Evolutionary conservation across 1,140 invertebrate species (phyloP), one percentile per base, ranked within the genome.

Genomic region (Drosophila prosaltans): DNA sequence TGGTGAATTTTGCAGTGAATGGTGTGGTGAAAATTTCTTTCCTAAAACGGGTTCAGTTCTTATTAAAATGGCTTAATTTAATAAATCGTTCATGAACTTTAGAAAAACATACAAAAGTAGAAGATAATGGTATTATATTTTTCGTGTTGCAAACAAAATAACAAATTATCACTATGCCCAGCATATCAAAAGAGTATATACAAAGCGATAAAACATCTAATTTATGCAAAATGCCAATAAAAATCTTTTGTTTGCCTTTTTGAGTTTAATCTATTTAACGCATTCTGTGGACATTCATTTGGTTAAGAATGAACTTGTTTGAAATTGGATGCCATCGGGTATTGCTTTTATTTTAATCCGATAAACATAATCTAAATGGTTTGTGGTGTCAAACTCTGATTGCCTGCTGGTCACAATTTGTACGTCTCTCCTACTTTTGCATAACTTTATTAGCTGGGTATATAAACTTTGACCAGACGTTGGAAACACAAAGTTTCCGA

Each of bases 151-250:
- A 40, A 40, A 40, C 39, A 1, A 2, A 3, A 40, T 11, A 40
- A 40, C 39, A 40, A 40, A 40, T 9, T 30, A 5, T 3, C 1
- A 24, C 8, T 26, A 51, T 10, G 1, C 21, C 3, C 45, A 21
- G 16, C 16, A 48, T 51, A 21, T 21, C 21, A 8, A 26, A 26
- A 51, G 45, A 2, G 45, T 51, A 51, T 51, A 51, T 26, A 9
- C 2, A 10, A 51, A 24, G 26, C 45, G 21, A 51, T 51, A 9
- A 59, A 71, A 58, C 75, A 60, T 54, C 66, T 82, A 65, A 68
- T 79, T 85, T 88, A 85, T 85, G 83, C 67, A 82, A 88, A 85
- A 76, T 11, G 61, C 24, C 39, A 70, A 85, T 88, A 88, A 88
- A 88, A 61, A 66, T 88, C 60, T 72, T 73, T 85, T 82, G 69